Conservation (phyloP, 92 coral and sea anemone genomes). For the Desmophyllum pertusum region DNA sequence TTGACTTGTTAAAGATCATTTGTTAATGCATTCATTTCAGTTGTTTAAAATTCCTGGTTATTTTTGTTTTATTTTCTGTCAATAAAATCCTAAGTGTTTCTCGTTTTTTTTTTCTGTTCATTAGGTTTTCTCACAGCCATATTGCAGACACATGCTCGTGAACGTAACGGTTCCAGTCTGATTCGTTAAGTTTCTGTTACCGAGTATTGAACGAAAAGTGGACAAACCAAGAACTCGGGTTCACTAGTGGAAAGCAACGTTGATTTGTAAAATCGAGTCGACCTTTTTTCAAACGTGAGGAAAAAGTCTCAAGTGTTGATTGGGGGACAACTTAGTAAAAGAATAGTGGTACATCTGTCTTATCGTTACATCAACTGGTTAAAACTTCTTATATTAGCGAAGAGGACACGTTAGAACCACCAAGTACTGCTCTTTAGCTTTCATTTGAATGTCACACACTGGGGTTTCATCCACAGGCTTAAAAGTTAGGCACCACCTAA, state of each 20-base stretch:
- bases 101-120: background rate
- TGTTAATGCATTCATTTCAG: too few species aligned
- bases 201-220: constrained; percentile 76
- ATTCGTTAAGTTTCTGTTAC: constrained; percentile 81
- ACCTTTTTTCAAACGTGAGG: constrained; percentile 59
- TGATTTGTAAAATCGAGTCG: constrained; percentile 76
- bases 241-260: constrained; percentile 72
- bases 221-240: constrained; percentile 68
- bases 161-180: constrained; percentile 82
- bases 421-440: background rate
- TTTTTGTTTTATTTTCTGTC: background rate
- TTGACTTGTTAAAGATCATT: background rate
- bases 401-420: too few species aligned
- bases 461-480: too few species aligned
- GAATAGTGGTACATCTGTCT: too few species aligned
- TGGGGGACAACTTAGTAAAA: background rate
- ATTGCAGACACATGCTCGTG: constrained; percentile 90
- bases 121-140: constrained; percentile 92
- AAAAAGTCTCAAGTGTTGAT: background rate
- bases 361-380: too few species aligned
- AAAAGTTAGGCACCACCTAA: background rate
- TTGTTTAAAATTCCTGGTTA: too few species aligned
- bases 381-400: background rate
- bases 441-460: background rate
- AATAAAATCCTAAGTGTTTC: background rate